Conservation (phyloP, 2,797 vertebrate species). For the Siniperca scherzeri region DNA sequence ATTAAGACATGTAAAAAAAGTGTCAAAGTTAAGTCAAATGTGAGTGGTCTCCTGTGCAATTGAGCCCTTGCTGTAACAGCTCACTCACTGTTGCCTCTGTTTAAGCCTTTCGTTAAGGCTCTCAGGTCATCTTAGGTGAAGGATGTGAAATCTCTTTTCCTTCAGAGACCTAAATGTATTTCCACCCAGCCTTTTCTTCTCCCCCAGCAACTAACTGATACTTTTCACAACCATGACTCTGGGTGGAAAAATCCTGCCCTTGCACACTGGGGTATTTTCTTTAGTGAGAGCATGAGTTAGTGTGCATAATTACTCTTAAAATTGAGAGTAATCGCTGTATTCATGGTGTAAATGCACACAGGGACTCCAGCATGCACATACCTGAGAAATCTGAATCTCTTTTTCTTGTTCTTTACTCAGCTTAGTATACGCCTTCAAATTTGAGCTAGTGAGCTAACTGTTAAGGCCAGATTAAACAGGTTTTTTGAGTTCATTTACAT, state of each 20-base stretch:
- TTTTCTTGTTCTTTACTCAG: constrained; percentile 31
- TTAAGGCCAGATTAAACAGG: constrained; percentile 42
- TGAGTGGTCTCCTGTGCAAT: not conserved
- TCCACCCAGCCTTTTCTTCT: constrained; percentile 5
- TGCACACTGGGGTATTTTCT: constrained; percentile 46
- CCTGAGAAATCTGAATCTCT: constrained; percentile 26
- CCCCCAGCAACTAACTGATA: constrained; percentile 15
- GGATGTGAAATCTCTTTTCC: not conserved
- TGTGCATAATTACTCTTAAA: constrained; percentile 63
- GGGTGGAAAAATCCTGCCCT: constrained; percentile 51
- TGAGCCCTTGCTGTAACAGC: not conserved
- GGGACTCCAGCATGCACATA: constrained; percentile 36
- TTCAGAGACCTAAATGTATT: constrained; percentile 22
- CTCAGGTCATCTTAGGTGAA: constrained; percentile 30
- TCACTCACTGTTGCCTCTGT: not conserved
- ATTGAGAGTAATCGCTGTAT: constrained; percentile 61
- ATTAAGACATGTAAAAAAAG: not conserved
- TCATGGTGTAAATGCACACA: constrained; percentile 44
- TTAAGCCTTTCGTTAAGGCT: not conserved
- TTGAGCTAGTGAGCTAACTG: constrained; percentile 25
- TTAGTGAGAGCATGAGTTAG: constrained; percentile 35
- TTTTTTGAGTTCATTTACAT: constrained; percentile 29
- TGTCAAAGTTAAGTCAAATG: not conserved
- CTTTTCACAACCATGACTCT: constrained; percentile 50
- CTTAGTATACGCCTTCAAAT: constrained; percentile 32